phyloP scores from a whole-genome alignment of 1,140 invertebrate species.

The Heliconius melpomene region DNA sequence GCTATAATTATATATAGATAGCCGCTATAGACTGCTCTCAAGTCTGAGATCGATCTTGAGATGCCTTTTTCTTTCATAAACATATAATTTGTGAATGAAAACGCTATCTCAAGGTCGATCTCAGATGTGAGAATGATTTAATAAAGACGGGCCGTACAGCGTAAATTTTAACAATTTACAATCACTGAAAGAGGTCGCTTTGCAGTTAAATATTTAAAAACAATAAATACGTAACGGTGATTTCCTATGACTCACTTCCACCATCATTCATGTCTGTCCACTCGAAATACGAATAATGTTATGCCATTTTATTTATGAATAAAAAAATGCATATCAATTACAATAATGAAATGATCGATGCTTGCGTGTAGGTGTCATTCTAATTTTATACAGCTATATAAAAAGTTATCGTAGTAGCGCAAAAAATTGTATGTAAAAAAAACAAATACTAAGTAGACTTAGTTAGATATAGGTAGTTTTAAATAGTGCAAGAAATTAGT shows the following conservation, averaged over 20 bases:
- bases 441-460: too few species aligned
- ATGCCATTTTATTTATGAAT: background rate
- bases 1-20: background rate
- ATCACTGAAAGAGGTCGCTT: background rate
- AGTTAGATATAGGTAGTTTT: background rate
- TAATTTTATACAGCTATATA: background rate
- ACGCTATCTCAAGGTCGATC: too few species aligned
- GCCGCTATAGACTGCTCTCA: too few species aligned
- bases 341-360: background rate
- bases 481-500: background rate
- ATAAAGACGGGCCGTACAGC: background rate
- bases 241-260: slow-evolving; percentile 27
- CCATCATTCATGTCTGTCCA: slow-evolving; percentile 16
- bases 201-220: slow-evolving; percentile 16
- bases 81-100: too few species aligned
- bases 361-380: background rate
- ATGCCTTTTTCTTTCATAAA: too few species aligned
- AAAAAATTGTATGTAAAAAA: too few species aligned
- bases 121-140: too few species aligned
- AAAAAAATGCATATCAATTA: background rate
- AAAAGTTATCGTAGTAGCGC: background rate
- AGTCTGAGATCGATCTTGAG: too few species aligned
- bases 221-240: slow-evolving; percentile 27
- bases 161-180: background rate
- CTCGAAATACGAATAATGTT: background rate